These are phyloP conservation scores for Colletes gigas DNA, from an alignment of 1,140 invertebrate genomes.

Conservation along the genomic window DNA sequence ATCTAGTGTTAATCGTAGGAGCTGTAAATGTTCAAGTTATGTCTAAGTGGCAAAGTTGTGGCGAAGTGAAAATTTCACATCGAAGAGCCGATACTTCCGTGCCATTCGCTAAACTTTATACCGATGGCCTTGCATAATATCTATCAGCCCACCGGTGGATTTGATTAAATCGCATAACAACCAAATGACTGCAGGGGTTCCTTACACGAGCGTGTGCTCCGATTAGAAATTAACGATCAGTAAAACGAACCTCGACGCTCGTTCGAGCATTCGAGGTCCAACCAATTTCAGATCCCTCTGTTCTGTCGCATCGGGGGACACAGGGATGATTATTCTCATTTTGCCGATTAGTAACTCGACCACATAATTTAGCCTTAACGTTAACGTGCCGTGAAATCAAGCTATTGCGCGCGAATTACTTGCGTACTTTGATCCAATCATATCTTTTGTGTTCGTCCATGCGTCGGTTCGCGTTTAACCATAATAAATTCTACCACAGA, in stretches of 20 bases:
- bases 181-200: not conserved
- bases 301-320: conserved; percentile 18
- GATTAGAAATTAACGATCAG: conserved; percentile 39
- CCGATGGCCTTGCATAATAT: conserved; percentile 27
- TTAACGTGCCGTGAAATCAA: not conserved
- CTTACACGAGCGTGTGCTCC: conserved; percentile 37
- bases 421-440: no score
- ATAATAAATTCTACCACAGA: no score
- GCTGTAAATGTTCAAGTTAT: no score
- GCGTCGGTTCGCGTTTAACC: not conserved
- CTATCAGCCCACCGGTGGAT: conserved; percentile 13
- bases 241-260: conserved; percentile 6
- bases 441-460: no score
- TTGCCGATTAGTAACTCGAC: conserved; percentile 12
- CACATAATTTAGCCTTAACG: not conserved
- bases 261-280: conserved; percentile 49
- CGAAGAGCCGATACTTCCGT: no score
- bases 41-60: no score
- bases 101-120: not conserved
- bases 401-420: not conserved
- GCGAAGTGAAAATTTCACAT: no score
- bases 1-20: no score
- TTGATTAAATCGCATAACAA: conserved; percentile 33
- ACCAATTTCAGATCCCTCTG: conserved; percentile 54
- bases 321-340: conserved; percentile 35